Conservation (phyloP, 2,797 vertebrate genomes). For the Typhlichthys eigenmanni region DNA sequence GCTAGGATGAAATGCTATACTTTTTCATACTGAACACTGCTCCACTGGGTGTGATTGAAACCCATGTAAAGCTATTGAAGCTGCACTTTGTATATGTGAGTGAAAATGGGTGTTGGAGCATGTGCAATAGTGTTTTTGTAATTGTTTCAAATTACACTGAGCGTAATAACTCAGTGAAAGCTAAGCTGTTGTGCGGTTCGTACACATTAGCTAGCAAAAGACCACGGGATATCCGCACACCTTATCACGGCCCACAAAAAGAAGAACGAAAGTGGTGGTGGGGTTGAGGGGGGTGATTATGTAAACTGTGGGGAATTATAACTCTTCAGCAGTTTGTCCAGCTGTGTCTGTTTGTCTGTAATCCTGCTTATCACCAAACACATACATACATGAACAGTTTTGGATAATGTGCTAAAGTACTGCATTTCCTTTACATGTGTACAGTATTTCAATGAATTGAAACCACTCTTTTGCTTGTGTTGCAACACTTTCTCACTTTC, state of each 20-base stretch:
- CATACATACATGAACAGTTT: constrained; percentile 47
- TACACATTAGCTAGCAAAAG: constrained; percentile 63
- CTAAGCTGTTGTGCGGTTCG: constrained; percentile 67
- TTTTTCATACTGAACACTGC: constrained; percentile 81
- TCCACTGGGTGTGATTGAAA: constrained; percentile 83
- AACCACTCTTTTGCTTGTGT: constrained; percentile 46
- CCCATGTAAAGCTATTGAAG: constrained; percentile 83
- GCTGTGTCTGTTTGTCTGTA: constrained; percentile 61
- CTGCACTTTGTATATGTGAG: constrained; percentile 79
- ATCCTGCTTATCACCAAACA: constrained; percentile 47
- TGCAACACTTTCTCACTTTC: too few relatives aligned
- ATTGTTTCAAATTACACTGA: constrained; percentile 82
- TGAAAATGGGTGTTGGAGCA: constrained; percentile 81
- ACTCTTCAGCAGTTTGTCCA: constrained; percentile 50
- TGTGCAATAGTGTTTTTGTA: constrained; percentile 80
- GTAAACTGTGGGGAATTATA: constrained; percentile 58
- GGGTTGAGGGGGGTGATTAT: constrained; percentile 20
- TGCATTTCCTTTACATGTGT: constrained; percentile 63
- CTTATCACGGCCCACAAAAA: constrained; percentile 52
- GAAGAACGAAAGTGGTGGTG: neutral
- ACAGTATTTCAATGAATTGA: constrained; percentile 58
- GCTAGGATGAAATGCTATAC: constrained; percentile 79
- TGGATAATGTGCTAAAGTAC: constrained; percentile 54
- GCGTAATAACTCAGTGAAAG: constrained; percentile 75
- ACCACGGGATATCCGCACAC: constrained; percentile 69